Evolutionary conservation across 2,888 invertebrate genomes (phyloP).

Genomic region (Lithosia quadra): DNA sequence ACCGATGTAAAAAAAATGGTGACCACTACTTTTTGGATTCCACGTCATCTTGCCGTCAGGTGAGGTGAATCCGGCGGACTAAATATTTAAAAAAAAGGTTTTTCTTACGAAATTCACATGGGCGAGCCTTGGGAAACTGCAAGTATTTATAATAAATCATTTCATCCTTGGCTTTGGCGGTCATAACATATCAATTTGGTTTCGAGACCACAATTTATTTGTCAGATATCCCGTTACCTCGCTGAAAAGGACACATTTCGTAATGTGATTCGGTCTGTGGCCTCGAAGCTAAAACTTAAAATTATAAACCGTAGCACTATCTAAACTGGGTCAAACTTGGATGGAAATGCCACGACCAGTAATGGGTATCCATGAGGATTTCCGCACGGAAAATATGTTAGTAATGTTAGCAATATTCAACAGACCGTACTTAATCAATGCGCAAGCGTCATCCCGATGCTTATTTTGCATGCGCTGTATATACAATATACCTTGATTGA

Average conservation of each 20-base stretch:
- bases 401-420: not conserved
- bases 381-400: too few species aligned
- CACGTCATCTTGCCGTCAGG: too few species aligned
- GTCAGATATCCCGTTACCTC: not conserved
- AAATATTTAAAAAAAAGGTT: too few species aligned
- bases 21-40: too few species aligned
- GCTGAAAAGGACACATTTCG: not conserved
- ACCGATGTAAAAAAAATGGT: too few species aligned
- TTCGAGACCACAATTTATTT: not conserved
- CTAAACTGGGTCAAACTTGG: not conserved
- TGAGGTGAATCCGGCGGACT: too few species aligned
- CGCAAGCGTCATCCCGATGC: not conserved
- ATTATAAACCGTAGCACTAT: not conserved
- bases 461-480: not conserved
- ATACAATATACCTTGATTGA: slow-evolving; percentile 4
- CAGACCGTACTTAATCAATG: not conserved
- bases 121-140: too few species aligned
- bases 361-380: too few species aligned
- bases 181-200: not conserved
- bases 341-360: not conserved
- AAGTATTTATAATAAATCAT: too few species aligned
- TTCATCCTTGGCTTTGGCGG: not conserved
- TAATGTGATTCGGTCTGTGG: slow-evolving; percentile 1
- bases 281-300: not conserved
- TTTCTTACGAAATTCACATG: too few species aligned